Evolutionary conservation across 2,888 invertebrate genomes (phyloP), one percentile per base, ranked within the genome.

Genomic region (Poecilobothrus nobilitatus): DNA sequence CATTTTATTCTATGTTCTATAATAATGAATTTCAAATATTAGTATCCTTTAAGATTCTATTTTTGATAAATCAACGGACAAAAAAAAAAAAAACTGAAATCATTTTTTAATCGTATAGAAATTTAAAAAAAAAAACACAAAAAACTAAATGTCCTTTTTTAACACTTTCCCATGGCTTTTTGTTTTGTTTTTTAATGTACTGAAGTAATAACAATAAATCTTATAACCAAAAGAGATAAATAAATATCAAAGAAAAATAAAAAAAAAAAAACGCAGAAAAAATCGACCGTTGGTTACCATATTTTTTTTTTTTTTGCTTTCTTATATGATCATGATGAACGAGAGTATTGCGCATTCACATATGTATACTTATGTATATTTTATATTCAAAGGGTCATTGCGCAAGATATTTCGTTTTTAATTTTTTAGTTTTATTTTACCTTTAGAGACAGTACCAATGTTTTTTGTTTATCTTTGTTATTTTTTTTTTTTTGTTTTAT

Each of bases 201-300:
- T 53, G n/a, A 12, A 53, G 18, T 53, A 1, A 53, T 18, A 53
- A 53, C 18, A 53, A 53, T 53, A 53, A 53, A 53, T 53, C 53
- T 53, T 41, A 18, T 18, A 4, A 6, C 1, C n/a, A 3, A 18
- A 53, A 18, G 18, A 18, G 18, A 15, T 15, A 37, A 15, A 2
- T 53, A 53, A 53, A 53, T 53, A 53, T 12, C 20, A 63, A 63
- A 63, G 6, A n/a, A 61, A 61, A 20, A 61, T n/a, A n/a, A n/a
- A n/a, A n/a, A n/a, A n/a, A n/a, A n/a, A n/a, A n/a, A n/a, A n/a
- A n/a, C n/a, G n/a, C n/a, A 21, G 20, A 63, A 63, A 63, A 21
- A 4, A 21, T 63, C 63, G 63, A 63, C 63, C 63, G 63, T 63
- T 63, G 63, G 63, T 63, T 63, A 63, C 63, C 63, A 53, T 15